phyloP scores from a whole-genome alignment of 1,140 invertebrate genomes.

The Leguminivora glycinivorella region DNA sequence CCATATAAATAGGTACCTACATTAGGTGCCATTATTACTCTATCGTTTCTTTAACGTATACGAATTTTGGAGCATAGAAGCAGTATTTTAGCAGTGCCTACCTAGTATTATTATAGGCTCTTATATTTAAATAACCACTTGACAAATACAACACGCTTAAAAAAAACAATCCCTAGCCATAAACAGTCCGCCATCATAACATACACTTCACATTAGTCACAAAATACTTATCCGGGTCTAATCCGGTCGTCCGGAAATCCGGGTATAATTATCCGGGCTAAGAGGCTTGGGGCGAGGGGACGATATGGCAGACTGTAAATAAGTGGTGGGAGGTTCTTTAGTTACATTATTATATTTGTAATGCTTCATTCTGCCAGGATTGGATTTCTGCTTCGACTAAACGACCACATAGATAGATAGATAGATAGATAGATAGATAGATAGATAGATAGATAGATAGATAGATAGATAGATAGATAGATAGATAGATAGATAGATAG shows the following conservation, averaged over 20 bases:
- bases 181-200: background rate
- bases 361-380: background rate
- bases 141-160: background rate
- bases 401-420: too few species aligned
- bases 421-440: too few species aligned
- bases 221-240: background rate
- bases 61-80: too few species aligned
- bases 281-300: background rate
- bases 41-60: too few species aligned
- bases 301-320: background rate
- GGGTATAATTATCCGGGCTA: constrained; percentile 1
- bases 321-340: background rate
- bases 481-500: too few species aligned
- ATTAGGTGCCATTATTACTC: too few species aligned
- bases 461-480: too few species aligned
- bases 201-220: background rate
- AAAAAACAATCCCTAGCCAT: background rate
- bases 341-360: background rate
- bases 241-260: background rate
- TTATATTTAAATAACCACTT: background rate
- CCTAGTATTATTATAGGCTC: too few species aligned
- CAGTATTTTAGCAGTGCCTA: too few species aligned
- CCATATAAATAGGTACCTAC: too few species aligned
- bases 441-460: too few species aligned
- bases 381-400: too few species aligned